phyloP scores from a whole-genome alignment of 92 coral and sea anemone species.

The Phenganax subtilis region DNA sequence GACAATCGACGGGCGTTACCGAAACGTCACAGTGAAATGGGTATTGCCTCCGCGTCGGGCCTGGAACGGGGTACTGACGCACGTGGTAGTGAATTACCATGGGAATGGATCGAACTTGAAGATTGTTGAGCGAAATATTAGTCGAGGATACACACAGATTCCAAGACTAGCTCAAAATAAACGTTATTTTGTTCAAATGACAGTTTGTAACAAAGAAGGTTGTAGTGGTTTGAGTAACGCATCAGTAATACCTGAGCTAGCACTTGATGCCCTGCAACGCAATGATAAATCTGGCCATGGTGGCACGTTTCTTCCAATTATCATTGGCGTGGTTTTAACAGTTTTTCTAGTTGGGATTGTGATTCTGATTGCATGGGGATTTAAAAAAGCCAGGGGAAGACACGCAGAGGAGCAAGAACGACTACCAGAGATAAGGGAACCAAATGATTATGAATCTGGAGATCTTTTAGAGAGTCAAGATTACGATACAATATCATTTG shows the following conservation, averaged over 20 bases:
- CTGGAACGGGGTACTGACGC: conserved; percentile 38
- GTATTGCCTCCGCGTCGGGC: conserved; percentile 22
- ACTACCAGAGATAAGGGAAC: neutral
- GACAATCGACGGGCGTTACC: conserved; percentile 6
- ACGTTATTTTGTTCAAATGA: conserved; percentile 17
- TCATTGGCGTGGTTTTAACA: neutral
- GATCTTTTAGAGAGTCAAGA: neutral
- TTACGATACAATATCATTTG: neutral
- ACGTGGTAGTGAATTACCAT: neutral
- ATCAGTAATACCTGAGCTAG: neutral
- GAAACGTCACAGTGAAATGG: conserved; percentile 42
- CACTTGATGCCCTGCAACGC: neutral
- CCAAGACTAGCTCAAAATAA: neutral
- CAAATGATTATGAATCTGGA: neutral
- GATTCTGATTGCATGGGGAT: neutral
- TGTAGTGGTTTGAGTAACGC: conserved; percentile 7
- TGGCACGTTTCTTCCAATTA: neutral
- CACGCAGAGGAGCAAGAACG: neutral
- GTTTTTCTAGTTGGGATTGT: neutral
- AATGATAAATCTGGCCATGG: neutral
- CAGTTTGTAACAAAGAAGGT: conserved; percentile 16
- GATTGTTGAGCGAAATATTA: neutral
- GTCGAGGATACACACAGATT: neutral
- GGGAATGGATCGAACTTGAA: neutral
- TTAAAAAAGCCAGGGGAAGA: neutral